Base-by-base conservation (phyloP, 2,113 vertebrate genomes). In the Apistogramma diplotaenia region DNA sequence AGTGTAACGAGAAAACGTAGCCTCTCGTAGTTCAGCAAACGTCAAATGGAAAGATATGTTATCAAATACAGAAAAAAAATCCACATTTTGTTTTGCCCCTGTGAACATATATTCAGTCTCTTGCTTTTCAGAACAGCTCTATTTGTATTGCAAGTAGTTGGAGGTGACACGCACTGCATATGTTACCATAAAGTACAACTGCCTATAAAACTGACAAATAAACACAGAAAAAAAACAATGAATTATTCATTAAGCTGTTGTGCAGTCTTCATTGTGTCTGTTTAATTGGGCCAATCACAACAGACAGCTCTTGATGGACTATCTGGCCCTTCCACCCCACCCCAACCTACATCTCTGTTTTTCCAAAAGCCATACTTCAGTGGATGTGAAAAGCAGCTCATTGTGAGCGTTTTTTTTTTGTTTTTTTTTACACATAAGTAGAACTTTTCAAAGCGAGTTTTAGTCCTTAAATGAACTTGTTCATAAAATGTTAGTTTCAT, bases 381-480 rank as follows among this genome's bases (percentile, higher is more conserved):
- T 78, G 65, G 57, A 78, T 79, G 70, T 77, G 55, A 85, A 85
- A 81, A 85, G 43, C 57, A 82, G 58, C 78, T 85, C 35, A 43
- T 16, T 55, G 23, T 73, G 33, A 79, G 89, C 86, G 83, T 40
- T 65, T 49, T 55, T 86, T 84, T 83, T 33, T 33, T n/a, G n/a
- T n/a, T 33, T 8, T 29, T 29, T 29, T 29, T 3, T 81, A 87
- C 82, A 85, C 55, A 72, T 31, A 80, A 84, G 81, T 43, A 65
- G 10, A 89, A 81, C 79, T 81, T 90, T 89, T 77, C 18, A 81
- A 79, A 85, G 58, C 58, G 46, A 72, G 35, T 18, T 55, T 81
- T 82, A 59, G 73, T 79, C 86, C 37, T 85, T 18, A 85, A 87
- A 88, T 84, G 67, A 88, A 89, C 74, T 76, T 79, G 18, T 71